Conservation (phyloP, 2,113 vertebrate species). For the Eublepharis macularius region DNA sequence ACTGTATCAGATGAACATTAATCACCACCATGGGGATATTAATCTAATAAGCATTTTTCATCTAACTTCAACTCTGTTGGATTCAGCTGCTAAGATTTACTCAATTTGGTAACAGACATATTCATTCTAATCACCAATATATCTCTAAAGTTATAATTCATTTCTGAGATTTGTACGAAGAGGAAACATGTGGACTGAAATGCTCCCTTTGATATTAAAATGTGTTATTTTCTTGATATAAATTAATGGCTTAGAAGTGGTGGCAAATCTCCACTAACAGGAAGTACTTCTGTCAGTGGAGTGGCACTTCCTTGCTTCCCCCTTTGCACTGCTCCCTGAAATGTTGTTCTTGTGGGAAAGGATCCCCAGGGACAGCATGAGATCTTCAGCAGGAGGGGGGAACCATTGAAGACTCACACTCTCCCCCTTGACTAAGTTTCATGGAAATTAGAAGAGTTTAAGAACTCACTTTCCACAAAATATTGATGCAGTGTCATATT, state of each 20-base stretch:
- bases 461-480: neutral
- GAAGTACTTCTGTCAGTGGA: no score
- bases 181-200: neutral
- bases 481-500: neutral
- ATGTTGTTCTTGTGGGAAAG: no score
- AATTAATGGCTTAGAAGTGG: neutral
- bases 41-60: constrained; percentile 12
- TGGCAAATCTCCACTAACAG: no score
- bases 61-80: neutral
- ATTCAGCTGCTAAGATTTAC: neutral
- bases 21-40: constrained; percentile 12
- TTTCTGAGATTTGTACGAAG: neutral
- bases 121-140: neutral
- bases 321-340: no score
- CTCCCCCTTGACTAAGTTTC: neutral
- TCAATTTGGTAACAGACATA: neutral
- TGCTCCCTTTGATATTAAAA: neutral
- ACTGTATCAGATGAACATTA: constrained; percentile 14
- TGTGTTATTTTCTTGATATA: neutral
- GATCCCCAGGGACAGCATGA: no score
- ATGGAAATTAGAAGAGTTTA: neutral
- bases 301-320: no score
- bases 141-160: neutral
- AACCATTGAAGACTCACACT: no score
- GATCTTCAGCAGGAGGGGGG: no score